Conservation (phyloP, 2,888 invertebrate species). For the Drosophila hamatofila region DNA sequence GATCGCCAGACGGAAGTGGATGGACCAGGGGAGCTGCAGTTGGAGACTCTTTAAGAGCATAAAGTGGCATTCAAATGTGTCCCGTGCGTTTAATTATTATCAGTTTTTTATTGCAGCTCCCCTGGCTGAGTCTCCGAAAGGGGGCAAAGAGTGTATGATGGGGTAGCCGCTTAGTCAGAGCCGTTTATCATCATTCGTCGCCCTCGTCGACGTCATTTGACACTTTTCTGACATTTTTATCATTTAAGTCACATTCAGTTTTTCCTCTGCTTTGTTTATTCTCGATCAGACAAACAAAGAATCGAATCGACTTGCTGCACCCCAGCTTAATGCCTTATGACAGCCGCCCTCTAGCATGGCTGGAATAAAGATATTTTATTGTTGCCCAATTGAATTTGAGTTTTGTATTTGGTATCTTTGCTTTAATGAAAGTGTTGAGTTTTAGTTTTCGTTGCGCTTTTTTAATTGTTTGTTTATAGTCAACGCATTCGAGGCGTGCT, state of each 20-base stretch:
- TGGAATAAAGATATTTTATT: constrained; percentile 68
- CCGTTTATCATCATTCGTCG: constrained; percentile 79
- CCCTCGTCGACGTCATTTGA: constrained; percentile 75
- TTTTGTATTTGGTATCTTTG: constrained; percentile 40
- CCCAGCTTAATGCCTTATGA: constrained; percentile 51
- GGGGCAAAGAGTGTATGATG: constrained; percentile 11
- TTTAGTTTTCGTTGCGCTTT: constrained; percentile 71
- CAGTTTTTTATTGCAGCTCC: constrained; percentile 42
- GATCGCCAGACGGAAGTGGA: constrained; percentile 56
- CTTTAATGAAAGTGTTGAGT: constrained; percentile 78
- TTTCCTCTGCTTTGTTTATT: constrained; percentile 45
- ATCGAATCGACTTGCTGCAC: constrained; percentile 32
- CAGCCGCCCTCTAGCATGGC: constrained; percentile 30
- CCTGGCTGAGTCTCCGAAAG: background rate
- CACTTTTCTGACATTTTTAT: constrained; percentile 76
- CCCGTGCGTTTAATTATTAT: constrained; percentile 82
- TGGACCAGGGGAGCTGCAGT: constrained; percentile 6
- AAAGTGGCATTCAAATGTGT: constrained; percentile 70
- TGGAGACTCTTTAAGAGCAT: constrained; percentile 30
- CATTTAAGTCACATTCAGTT: constrained; percentile 74
- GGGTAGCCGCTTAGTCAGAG: constrained; percentile 66
- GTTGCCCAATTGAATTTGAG: constrained; percentile 68
- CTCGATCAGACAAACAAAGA: constrained; percentile 51
- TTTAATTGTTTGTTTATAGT: constrained; percentile 80
- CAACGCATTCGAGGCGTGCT: constrained; percentile 58